phyloP scores from a whole-genome alignment of 53 echinoderm and acorn worm genomes.

The Crossaster papposus region DNA sequence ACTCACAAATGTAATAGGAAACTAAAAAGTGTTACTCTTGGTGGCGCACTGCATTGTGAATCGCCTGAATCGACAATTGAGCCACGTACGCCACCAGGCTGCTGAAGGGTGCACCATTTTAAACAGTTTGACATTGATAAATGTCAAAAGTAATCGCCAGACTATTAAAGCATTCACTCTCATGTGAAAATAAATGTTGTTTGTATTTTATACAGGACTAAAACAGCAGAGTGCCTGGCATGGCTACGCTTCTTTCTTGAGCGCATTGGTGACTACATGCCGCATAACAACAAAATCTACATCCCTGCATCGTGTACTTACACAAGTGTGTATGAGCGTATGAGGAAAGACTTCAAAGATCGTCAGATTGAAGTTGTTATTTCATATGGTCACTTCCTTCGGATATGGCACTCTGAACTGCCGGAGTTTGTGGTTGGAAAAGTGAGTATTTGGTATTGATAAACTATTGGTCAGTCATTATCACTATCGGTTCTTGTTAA shows the following conservation, averaged over 20 bases:
- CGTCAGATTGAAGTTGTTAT: neutral
- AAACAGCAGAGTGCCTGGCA: constrained; percentile 11
- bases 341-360: constrained; percentile 13
- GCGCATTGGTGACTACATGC: constrained; percentile 48
- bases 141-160: neutral
- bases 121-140: neutral
- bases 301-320: constrained; percentile 17
- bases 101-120: neutral
- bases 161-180: neutral
- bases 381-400: constrained; percentile 18
- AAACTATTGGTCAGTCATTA: neutral
- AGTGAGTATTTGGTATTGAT: neutral
- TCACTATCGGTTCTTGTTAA: too few relatives aligned
- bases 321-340: constrained; percentile 35
- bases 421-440: constrained; percentile 24
- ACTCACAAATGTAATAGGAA: too few relatives aligned
- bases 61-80: too few relatives aligned
- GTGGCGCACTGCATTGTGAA: too few relatives aligned
- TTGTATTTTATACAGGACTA: neutral
- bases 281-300: constrained; percentile 47
- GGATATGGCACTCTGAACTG: constrained; percentile 15
- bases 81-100: too few relatives aligned
- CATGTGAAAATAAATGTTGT: neutral
- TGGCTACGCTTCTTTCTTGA: constrained; percentile 38
- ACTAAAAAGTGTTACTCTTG: too few relatives aligned